phyloP scores from a whole-genome alignment of 2,797 vertebrate genomes.

The Trichosurus vulpecula region DNA sequence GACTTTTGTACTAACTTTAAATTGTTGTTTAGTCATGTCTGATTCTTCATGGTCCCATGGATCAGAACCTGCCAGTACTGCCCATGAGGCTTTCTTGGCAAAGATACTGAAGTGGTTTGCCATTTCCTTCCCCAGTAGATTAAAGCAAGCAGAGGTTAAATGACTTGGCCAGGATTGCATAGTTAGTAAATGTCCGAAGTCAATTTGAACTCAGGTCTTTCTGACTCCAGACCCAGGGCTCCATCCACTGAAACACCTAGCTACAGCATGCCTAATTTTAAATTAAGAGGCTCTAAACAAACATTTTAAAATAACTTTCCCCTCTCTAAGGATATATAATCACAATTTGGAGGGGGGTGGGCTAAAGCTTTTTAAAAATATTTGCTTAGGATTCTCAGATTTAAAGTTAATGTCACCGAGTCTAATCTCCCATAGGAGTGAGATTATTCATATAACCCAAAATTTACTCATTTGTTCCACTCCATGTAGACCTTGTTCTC shows the following conservation, averaged over 20 bases:
- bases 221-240: not conserved
- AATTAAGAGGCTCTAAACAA: not conserved
- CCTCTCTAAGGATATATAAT: not conserved
- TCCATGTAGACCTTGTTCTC: not conserved
- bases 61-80: not conserved
- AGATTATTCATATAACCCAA: not conserved
- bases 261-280: not conserved
- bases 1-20: not conserved
- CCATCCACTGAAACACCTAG: not conserved
- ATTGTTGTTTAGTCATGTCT: not conserved
- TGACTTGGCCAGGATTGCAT: not conserved
- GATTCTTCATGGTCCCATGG: not conserved
- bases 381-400: not conserved
- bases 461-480: not conserved
- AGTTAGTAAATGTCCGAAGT: not conserved
- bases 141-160: too few species aligned
- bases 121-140: not conserved
- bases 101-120: not conserved
- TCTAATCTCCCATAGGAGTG: not conserved
- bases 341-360: not conserved
- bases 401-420: not conserved
- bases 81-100: not conserved
- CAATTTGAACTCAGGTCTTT: not conserved
- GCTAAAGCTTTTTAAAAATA: not conserved
- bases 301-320: not conserved